These are phyloP conservation scores for Caligus rogercresseyi DNA, from an alignment of 1,140 invertebrate genomes.

Conservation along the genomic window DNA sequence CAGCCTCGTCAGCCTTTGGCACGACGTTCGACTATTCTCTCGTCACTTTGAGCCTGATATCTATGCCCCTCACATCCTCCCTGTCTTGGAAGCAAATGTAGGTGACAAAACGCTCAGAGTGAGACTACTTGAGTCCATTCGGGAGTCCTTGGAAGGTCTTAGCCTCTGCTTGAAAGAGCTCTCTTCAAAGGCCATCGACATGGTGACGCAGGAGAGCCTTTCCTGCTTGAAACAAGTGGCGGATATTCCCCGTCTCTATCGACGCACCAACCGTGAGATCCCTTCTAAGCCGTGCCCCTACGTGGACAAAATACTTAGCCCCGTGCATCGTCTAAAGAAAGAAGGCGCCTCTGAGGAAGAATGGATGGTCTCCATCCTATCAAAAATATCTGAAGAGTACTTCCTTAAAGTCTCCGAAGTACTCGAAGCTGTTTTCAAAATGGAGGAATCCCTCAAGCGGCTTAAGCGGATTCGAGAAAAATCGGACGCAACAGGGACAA, in stretches of 20 bases:
- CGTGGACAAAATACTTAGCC: constrained; percentile 45
- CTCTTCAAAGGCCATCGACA: constrained; percentile 19
- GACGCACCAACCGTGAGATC: constrained; percentile 72
- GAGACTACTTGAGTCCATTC: background rate
- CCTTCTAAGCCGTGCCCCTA: constrained; percentile 59
- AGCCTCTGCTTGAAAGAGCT: background rate
- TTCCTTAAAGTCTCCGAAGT: constrained; percentile 61
- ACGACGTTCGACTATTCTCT: background rate
- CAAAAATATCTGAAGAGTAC: constrained; percentile 46
- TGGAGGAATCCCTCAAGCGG: constrained; percentile 72
- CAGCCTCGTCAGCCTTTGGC: background rate
- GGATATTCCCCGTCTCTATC: constrained; percentile 76
- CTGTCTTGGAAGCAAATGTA: background rate
- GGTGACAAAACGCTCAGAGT: background rate
- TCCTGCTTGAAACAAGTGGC: constrained; percentile 41
- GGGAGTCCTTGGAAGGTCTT: background rate
- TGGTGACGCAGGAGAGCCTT: constrained; percentile 24
- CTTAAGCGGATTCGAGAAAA: constrained; percentile 65
- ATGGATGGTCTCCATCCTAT: constrained; percentile 40
- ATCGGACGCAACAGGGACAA: constrained; percentile 28
- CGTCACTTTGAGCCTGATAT: background rate
- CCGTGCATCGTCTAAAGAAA: constrained; percentile 32
- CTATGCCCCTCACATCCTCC: background rate
- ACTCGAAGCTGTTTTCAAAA: constrained; percentile 75
- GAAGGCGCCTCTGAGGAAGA: constrained; percentile 28